Conservation (phyloP, 2,888 invertebrate genomes). For the Dryocosmus kuriphilus region DNA sequence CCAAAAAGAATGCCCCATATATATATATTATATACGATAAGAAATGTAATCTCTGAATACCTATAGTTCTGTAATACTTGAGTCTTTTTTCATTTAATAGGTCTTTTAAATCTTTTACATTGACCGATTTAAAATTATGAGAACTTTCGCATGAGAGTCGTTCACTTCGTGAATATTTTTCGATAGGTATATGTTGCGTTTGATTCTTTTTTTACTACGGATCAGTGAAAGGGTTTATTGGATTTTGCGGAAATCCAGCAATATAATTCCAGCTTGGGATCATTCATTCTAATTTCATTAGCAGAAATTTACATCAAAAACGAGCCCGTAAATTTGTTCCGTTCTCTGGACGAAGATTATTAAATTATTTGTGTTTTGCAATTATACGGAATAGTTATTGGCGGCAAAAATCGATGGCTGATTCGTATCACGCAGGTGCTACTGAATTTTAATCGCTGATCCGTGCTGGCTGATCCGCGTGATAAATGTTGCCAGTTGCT, state of each 20-base stretch:
- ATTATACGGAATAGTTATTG: conserved; percentile 32
- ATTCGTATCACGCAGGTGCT: conserved; percentile 30
- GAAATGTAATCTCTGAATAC: too few relatives aligned
- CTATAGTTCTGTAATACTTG: too few relatives aligned
- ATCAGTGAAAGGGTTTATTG: neutral
- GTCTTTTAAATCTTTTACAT: too few relatives aligned
- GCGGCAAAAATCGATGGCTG: conserved; percentile 20
- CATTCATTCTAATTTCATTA: conserved; percentile 11
- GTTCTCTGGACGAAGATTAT: neutral
- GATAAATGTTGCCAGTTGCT: conserved; percentile 20
- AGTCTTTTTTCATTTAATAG: too few relatives aligned
- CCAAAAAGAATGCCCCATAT: too few relatives aligned
- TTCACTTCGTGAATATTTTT: neutral
- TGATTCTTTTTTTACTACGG: neutral
- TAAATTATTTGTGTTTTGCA: conserved; percentile 28
- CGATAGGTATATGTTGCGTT: neutral
- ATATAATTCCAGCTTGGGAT: neutral
- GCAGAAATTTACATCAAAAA: conserved; percentile 7
- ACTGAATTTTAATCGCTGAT: conserved; percentile 31
- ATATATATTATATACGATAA: too few relatives aligned
- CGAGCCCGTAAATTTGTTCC: neutral
- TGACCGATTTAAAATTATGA: neutral
- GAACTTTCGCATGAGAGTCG: neutral
- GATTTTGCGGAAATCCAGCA: neutral
- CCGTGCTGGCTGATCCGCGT: conserved; percentile 27